Evolutionary conservation across 2,113 vertebrate genomes (phyloP), one percentile per base, ranked within the genome.

Genomic region (Callospermophilus lateralis): DNA sequence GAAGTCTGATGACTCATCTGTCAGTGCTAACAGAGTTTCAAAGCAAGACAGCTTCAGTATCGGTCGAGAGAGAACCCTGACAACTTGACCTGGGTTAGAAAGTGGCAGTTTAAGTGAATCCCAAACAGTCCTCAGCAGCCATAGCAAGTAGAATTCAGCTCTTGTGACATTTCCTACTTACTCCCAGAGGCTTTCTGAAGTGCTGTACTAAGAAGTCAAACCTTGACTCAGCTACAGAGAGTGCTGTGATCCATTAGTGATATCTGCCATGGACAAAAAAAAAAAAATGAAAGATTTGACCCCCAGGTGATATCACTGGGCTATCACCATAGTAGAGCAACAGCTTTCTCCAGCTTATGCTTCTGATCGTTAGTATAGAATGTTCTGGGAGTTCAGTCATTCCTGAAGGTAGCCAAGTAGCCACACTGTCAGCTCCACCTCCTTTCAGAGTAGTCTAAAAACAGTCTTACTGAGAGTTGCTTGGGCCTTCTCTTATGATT

Each of bases 231-330:
- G 63, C 55, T 24, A 11, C 19, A 28, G 68, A 96, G 61, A 85
- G 37, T 65, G 20, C 68, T 73, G 70, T 77, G 89, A 77, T 96
- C 95, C 32, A 73, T 73, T 96, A 88, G 61, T 94, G 74, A 96
- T 91, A 53, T 93, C 97, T 96, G 93, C 70, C 8, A 48, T 15
- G 17, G 85, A 37, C 39, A 45, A 26, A 16, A 58, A 0, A 19
- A 45, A 45, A 51, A 51, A 51, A 51, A 58, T 13, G 34, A 42
- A 95, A 5, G 13, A 51, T 45, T 70, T 42, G 32, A 39, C 13
- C 39, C 51, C n/a, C 13, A 2, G 3, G 48, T 51, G 48, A 13
- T 42, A 16, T 89, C 48, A 65, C 28, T 22, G 6, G 15, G 39
- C 53, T 51, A 30, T 58, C 67, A 16, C 81, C 3, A 10, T 17